phyloP scores from a whole-genome alignment of 2,113 vertebrate species.

The Crotalus tigris region DNA sequence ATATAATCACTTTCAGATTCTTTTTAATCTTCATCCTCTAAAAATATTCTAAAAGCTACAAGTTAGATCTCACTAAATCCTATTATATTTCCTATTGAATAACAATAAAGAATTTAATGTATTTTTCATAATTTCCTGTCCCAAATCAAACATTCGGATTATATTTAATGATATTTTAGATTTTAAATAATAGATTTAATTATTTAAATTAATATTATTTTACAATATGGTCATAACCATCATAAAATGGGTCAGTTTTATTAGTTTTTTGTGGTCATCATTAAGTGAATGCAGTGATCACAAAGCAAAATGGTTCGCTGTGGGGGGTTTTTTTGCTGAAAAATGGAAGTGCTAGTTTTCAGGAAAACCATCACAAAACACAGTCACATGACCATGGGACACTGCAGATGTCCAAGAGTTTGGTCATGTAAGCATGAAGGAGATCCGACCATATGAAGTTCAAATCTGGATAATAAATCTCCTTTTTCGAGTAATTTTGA shows the following conservation, averaged over 20 bases:
- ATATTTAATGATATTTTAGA: neutral
- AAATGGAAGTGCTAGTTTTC: neutral
- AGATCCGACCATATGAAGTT: neutral
- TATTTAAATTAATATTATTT: neutral
- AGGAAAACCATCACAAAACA: neutral
- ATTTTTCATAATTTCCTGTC: neutral
- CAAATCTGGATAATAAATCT: neutral
- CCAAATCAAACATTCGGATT: neutral
- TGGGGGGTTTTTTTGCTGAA: neutral
- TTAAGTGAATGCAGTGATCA: neutral
- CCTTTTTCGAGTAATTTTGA: neutral
- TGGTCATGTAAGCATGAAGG: neutral
- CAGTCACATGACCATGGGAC: neutral
- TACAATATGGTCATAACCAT: neutral
- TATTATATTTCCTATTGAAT: neutral
- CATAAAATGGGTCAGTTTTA: neutral
- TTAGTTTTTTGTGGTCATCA: neutral
- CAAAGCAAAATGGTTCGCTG: neutral
- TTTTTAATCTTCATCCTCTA: neutral
- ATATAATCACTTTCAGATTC: neutral
- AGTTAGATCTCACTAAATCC: neutral
- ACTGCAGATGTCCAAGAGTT: neutral
- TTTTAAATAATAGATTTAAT: neutral
- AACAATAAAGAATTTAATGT: neutral
- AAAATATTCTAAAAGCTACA: neutral